A percentile compares a stretch with the other conserved stretches of the same genome.
These are phyloP conservation scores for Scaptomyza tumidula DNA, from an alignment of 2,888 invertebrate genomes.

Conservation along the genomic window DNA sequence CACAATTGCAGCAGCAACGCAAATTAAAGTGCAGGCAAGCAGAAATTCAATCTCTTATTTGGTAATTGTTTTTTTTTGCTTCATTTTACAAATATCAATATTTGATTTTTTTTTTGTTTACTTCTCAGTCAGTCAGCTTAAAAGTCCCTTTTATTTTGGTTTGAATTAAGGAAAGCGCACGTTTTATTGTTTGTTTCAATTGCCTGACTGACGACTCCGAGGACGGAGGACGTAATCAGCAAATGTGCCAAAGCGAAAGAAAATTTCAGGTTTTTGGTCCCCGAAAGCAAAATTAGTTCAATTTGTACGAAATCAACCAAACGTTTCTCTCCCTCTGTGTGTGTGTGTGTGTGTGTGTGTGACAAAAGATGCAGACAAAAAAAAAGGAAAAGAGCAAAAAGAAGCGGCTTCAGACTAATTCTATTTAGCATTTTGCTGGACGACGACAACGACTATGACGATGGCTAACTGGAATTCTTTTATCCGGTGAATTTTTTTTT, in stretches of 20 bases:
- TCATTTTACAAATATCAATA: constrained; percentile 3
- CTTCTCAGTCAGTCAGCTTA: constrained; percentile 32
- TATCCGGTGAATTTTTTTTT: constrained; percentile 4
- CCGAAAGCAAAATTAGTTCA: constrained; percentile 73
- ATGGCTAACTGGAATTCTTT: constrained; percentile 39
- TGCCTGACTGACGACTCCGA: constrained; percentile 64
- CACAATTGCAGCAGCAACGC: constrained; percentile 67
- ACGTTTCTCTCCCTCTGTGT: constrained; percentile 39
- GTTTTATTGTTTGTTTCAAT: constrained; percentile 79
- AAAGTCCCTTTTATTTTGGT: constrained; percentile 71
- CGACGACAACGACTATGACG: constrained; percentile 41
- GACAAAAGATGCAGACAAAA: constrained; percentile 26
- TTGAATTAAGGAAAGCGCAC: constrained; percentile 78
- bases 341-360: constrained; percentile 8
- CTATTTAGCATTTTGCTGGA: constrained; percentile 73
- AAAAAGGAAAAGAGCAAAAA: constrained; percentile 16
- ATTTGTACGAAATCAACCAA: constrained; percentile 76
- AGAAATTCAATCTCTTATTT: constrained; percentile 79
- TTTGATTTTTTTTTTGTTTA: constrained; percentile 20
- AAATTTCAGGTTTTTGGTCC: constrained; percentile 52
- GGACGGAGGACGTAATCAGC: constrained; percentile 65
- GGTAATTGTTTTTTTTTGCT: constrained; percentile 44
- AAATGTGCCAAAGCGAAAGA: constrained; percentile 69
- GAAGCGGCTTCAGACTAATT: constrained; percentile 50
- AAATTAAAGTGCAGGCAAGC: constrained; percentile 78